phyloP scores from a whole-genome alignment of 2,113 vertebrate genomes.

The Corythaixoides concolor region DNA sequence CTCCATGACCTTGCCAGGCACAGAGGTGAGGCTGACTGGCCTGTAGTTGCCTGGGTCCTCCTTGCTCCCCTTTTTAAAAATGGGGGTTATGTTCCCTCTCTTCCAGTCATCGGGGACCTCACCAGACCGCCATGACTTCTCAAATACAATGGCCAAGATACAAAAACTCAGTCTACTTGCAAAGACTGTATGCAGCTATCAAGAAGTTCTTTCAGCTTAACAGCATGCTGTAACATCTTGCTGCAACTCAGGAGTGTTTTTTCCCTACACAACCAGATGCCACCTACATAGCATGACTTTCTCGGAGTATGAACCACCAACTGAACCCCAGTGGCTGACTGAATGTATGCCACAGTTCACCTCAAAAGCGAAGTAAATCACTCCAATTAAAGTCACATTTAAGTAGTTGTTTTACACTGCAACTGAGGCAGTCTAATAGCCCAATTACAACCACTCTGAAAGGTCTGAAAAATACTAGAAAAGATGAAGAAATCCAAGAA shows the following conservation, averaged over 20 bases:
- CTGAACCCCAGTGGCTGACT: neutral
- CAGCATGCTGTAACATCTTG: neutral
- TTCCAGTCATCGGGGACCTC: too few species aligned
- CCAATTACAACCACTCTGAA: rapidly evolving
- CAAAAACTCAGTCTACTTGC: neutral
- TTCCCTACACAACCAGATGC: neutral
- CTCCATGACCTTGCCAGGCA: too few species aligned
- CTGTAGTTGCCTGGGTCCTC: too few species aligned
- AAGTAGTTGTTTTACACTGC: neutral
- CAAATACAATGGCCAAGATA: too few species aligned
- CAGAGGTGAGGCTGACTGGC: too few species aligned
- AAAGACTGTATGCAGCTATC: neutral
- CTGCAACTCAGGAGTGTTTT: neutral
- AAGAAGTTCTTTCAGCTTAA: neutral
- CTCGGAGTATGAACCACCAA: neutral
- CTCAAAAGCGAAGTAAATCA: neutral
- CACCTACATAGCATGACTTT: neutral
- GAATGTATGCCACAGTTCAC: neutral
- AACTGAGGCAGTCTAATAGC: neutral
- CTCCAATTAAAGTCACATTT: neutral
- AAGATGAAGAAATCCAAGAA: neutral
- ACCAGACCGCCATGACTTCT: too few species aligned
- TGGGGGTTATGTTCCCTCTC: too few species aligned
- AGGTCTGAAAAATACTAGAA: neutral
- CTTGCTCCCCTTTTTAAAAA: too few species aligned